Base-by-base conservation (phyloP, 2,113 vertebrate species). In the Rallus limicola region DNA sequence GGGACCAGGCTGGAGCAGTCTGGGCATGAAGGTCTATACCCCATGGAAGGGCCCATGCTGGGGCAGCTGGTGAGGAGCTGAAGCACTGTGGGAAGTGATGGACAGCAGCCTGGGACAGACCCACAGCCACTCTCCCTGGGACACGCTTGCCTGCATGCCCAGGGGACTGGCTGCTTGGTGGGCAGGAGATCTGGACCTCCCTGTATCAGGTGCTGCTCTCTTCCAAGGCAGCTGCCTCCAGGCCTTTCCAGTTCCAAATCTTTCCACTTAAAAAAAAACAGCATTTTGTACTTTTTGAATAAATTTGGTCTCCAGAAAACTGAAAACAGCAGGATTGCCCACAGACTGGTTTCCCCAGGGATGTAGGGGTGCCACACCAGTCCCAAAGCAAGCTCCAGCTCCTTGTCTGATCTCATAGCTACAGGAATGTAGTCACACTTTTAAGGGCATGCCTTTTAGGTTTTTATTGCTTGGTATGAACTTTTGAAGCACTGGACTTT, bases 361-460 rank as follows among this genome's bases (percentile, higher is more conserved):
- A 72, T 17, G 53, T 5, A 5, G 0, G 1, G 50, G 44, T 77
- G 44, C 23, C 2, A 3, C 38, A 24, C 33, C 24, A 16, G n/a
- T n/a, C 31, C 38, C 33, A 26, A 60, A 56, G n/a, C 34, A 72
- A 74, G 28, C 46, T 55, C 60, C 3, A 1, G 13, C 50, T 50
- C 42, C 56, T 52, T 24, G 33, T 18, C 69, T 70, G 33, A n/a
- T n/a, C n/a, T n/a, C 20, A 33, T 12, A 56, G 20, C 56, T 70
- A 16, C 3, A 40, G 42, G 44, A 86, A 34, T 17, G 38, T 4
- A 42, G 58, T 34, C 46, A 59, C 33, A 10, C 28, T 55, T 53
- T 50, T 33, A 29, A 14, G 29, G 20, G 17, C 19, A 34, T 21
- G 64, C 16, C 8, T 70, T 67, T 50, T 34, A 16, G 23, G 42